Evolutionary conservation across 2,113 vertebrate species (phyloP), one percentile per base, ranked within the genome.

Genomic region (Sialia sialis): DNA sequence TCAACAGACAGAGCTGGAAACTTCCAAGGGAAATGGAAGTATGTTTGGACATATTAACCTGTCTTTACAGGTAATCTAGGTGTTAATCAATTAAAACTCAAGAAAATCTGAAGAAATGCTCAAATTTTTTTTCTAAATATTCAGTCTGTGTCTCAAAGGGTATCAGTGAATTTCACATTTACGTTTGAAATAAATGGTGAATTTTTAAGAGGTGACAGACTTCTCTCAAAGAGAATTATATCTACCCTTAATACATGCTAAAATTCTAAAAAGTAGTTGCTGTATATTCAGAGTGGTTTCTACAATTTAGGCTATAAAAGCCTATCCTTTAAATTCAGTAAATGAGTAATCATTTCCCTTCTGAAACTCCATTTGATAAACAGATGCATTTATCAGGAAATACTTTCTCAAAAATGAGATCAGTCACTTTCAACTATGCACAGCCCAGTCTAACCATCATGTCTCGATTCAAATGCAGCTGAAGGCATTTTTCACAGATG

Each of bases 381-480:
- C 51, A 87, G 14, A 84, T 58, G 25, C 25, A 84, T 84, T 81
- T 96, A 94, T 82, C 58, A 82, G 39, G 52, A 94, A 84, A 34
- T 36, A 67, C 11, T 32, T 63, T 75, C 70, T 75, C 39, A 78
- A 84, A 69, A 84, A n/a, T 15, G 4, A 59, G 48, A 82, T 63
- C 34, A 41, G 34, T 59, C 7, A 3, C 74, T 84, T 90, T 82
- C 70, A 88, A 7, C 49, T 60, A 72, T 8, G 59, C n/a, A 75
- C 8, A 70, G 39, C 72, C 10, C 48, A 59, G 49, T 36, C 36
- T 44, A 60, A 72, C 55, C 38, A 74, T 19, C 0, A 0, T n/a
- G 48, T 56, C 62, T 74, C 0, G 0, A 93, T 91, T 77, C 81
- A 84, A 64, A 91, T 39, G 51, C 15, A 72, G 69, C 43, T 43